Evolutionary conservation across 2,888 invertebrate genomes (phyloP).

Genomic region (Microdon myrmicae): DNA sequence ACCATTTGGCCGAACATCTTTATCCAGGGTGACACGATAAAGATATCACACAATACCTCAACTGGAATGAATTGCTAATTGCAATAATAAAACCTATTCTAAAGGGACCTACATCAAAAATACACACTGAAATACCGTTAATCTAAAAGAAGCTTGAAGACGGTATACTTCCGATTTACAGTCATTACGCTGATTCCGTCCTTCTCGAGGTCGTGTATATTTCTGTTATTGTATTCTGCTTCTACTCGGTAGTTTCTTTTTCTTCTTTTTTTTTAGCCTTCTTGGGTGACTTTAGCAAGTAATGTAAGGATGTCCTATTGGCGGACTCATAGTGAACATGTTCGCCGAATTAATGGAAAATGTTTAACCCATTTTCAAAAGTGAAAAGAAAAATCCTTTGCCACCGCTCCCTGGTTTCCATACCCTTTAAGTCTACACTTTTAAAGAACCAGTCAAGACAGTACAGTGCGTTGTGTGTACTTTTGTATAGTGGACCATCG

Average conservation of each 20-base stretch:
- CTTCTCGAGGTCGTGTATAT: conserved; percentile 2
- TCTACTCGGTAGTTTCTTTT: conserved; percentile 1
- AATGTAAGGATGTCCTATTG: conserved; percentile 14
- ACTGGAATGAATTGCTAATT: conserved; percentile 32
- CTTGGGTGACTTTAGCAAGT: background rate
- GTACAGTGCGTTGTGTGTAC: conserved; percentile 6
- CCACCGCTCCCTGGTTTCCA: conserved; percentile 19
- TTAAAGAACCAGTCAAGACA: conserved; percentile 40
- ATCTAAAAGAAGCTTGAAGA: conserved; percentile 44
- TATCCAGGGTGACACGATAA: conserved; percentile 7
- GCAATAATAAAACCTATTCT: conserved; percentile 30
- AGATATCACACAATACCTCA: background rate
- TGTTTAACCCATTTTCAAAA: conserved; percentile 52
- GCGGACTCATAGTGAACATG: conserved; percentile 29
- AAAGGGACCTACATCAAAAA: conserved; percentile 7
- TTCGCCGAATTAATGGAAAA: conserved; percentile 50
- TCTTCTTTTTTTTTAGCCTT: background rate
- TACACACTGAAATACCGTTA: conserved; percentile 32
- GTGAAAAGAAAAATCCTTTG: conserved; percentile 43
- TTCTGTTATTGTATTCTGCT: conserved; percentile 4
- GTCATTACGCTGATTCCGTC: background rate
- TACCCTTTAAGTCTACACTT: no score
- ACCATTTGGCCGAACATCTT: no score
- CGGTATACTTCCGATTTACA: conserved; percentile 7
- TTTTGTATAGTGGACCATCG: conserved; percentile 15